Conservation (phyloP, 1,140 invertebrate genomes). For the Laupala kohalensis region DNA sequence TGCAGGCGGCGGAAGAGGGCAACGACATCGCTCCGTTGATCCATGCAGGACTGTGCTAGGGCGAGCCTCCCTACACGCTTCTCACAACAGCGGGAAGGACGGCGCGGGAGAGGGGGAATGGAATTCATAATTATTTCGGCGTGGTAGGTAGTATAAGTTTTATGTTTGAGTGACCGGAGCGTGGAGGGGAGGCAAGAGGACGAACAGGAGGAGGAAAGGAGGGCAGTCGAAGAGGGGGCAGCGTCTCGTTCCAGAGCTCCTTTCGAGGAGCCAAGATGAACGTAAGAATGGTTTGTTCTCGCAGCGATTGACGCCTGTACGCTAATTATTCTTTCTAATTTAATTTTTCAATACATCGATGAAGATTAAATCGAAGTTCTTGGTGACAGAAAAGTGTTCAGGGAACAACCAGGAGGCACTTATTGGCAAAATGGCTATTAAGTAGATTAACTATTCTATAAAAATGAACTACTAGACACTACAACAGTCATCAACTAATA, state of each 20-base stretch:
- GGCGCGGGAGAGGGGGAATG: neutral
- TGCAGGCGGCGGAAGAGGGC: neutral
- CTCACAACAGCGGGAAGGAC: neutral
- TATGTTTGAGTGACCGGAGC: neutral
- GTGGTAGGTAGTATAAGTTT: neutral
- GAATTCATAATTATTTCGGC: neutral
- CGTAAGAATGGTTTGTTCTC: neutral
- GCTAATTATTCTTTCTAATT: too few species aligned
- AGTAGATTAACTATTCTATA: too few species aligned
- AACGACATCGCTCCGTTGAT: neutral
- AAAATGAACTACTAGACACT: too few species aligned
- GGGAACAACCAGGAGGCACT: too few species aligned
- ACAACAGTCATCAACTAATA: too few species aligned
- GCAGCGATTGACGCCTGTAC: neutral
- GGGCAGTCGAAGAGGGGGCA: neutral
- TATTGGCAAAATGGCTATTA: too few species aligned
- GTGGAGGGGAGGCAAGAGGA: too few species aligned
- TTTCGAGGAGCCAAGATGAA: neutral
- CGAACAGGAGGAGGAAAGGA: neutral
- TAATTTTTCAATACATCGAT: neutral
- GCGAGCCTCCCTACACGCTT: neutral
- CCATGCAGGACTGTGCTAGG: neutral
- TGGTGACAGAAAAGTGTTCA: too few species aligned
- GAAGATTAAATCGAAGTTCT: too few species aligned
- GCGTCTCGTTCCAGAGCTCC: neutral